Percentiles rank a stretch among this genome's conserved stretches.
These are phyloP conservation scores for Eilema depressum DNA, from an alignment of 2,888 invertebrate species.

Conservation along the genomic window DNA sequence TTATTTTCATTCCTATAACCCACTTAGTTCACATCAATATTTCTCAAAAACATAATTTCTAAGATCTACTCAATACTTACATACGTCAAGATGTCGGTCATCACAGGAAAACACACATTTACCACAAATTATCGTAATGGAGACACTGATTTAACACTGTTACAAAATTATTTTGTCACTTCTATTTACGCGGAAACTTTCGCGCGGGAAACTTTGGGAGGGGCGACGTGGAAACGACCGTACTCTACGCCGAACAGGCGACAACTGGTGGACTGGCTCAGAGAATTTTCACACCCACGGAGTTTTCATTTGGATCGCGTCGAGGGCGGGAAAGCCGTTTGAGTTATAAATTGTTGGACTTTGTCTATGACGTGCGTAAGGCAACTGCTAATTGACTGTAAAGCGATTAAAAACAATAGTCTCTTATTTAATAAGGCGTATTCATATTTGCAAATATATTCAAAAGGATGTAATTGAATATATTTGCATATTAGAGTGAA, in stretches of 20 bases:
- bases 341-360: conserved; percentile 59
- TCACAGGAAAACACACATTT: conserved; percentile 53
- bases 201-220: conserved; percentile 70
- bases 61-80: conserved; percentile 43
- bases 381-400: conserved; percentile 14
- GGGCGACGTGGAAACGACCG: conserved; percentile 52
- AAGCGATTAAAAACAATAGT: not conserved
- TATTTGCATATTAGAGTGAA: not conserved
- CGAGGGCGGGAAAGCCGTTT: conserved; percentile 69
- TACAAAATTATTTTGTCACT: conserved; percentile 53
- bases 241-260: conserved; percentile 68
- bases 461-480: not conserved
- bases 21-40: conserved; percentile 35
- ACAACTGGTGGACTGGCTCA: conserved; percentile 60
- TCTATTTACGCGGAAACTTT: conserved; percentile 58
- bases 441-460: not conserved
- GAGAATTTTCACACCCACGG: conserved; percentile 62
- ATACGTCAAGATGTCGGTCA: conserved; percentile 34
- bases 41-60: conserved; percentile 31
- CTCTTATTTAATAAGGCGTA: not conserved
- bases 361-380: conserved; percentile 54
- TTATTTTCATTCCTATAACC: conserved; percentile 37
- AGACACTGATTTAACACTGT: conserved; percentile 60
- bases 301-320: conserved; percentile 69
- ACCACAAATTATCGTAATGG: conserved; percentile 55